Evolutionary conservation across 2,888 invertebrate species (phyloP), one percentile per base, ranked within the genome.

Genomic region (Xiphydria camelus): DNA sequence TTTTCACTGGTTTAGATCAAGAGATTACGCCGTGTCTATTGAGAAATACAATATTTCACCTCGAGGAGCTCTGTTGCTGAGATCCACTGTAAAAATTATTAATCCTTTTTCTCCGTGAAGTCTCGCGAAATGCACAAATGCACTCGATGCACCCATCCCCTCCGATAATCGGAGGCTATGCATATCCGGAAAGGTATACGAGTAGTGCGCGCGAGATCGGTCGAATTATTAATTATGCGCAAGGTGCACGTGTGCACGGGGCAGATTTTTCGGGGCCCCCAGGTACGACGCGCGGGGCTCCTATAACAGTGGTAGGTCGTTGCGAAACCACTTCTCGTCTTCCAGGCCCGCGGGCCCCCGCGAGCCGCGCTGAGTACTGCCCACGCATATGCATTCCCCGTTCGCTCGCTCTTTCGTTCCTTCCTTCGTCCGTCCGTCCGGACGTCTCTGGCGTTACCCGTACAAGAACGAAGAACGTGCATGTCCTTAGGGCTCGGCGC

Each of bases 261-360:
- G 54, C 47, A 41, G 57, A 51, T 42, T 55, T 49, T 55, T 34
- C 35, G 37, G 42, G 44, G 45, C 34, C 40, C 32, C 29, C 35
- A 32, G 32, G 4, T 18, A 23, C n/a, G 46, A 45, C 41, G 45
- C 10, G 23, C 41, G 43, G 49, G 51, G 56, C 59, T 60, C 49
- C 59, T 52, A 60, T 45, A 58, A 58, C 59, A 58, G 59, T 58
- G 59, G 56, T 56, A 53, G 57, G 53, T 61, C 54, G 59, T 59
- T 62, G 62, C 55, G 51, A 57, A 61, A 60, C 61, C 64, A 61
- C 66, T 63, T 64, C 62, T 60, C 63, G 64, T 68, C 64, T 69
- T 61, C 59, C 59, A 62, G 61, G 9, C 20, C 66, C 66, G 53
- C 55, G 53, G 55, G 50, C 55, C 54, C 45, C 39, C n/a, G 41